Evolutionary conservation across 2,797 vertebrate species (phyloP), one percentile per base, ranked within the genome.

Genomic region (Ciconia nigra): DNA sequence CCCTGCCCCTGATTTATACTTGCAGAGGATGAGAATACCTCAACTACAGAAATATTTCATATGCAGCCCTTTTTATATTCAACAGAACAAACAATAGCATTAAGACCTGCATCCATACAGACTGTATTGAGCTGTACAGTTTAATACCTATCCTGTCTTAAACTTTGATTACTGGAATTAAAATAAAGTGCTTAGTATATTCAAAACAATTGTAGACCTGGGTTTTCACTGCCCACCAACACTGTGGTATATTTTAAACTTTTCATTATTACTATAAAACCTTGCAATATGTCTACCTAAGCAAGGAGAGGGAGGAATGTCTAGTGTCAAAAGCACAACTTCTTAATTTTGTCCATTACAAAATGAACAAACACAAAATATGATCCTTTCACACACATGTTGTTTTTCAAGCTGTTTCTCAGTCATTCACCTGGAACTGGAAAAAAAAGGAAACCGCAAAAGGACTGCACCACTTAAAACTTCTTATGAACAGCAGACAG

Each of bases 101-200:
- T 77, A 85, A 77, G 49, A 95, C 76, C 42, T 84, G 65, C 54
- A 87, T 78, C 87, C 61, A 42, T 78, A 62, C 46, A 69, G 74
- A 69, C 22, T 42, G 21, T 29, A 61, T 20, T 55, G 37, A 87
- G 25, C 44, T 83, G 41, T 51, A 78, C 26, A 57, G 10, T 84
- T 83, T 71, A 85, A 69, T 37, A 74, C 16, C 63, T 83, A 49
- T 20, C 20, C 54, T 85, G 54, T 61, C 55, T 93, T 94, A 88
- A 69, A 67, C 72, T 81, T 62, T 76, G 21, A 62, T 90, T 55
- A 83, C 61, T 63, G 39, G 69, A 93, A 90, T 86, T 76, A 69
- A 93, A 95, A 93, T 96, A 94, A 97, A 97, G 97, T 96, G 94
- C 96, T 96, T 83, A 83, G 63, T 85, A 59, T 88, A 72, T 44